These are phyloP conservation scores for Loriculus beryllinus DNA, from an alignment of 2,797 vertebrate species.

Conservation along the genomic window DNA sequence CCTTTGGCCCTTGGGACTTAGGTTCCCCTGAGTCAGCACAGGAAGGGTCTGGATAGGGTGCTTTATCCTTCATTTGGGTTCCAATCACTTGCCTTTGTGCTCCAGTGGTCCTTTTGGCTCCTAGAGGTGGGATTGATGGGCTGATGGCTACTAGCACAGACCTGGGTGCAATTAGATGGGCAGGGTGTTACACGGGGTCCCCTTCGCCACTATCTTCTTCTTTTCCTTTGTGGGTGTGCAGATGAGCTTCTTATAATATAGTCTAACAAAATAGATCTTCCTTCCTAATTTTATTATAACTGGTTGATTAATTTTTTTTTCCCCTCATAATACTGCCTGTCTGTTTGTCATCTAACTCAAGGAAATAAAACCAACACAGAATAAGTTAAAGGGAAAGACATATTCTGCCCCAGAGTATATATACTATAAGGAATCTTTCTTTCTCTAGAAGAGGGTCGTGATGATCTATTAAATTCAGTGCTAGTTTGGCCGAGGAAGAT, in stretches of 20 bases:
- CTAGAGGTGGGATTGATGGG: not conserved
- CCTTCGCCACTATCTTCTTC: too few species aligned
- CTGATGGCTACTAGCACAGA: not conserved
- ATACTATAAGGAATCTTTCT: not conserved
- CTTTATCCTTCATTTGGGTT: not conserved
- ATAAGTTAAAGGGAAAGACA: not conserved
- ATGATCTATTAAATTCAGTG: not conserved
- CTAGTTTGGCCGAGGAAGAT: not conserved
- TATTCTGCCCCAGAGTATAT: not conserved
- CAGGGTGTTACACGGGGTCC: not conserved
- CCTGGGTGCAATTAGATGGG: not conserved
- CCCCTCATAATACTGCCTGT: not conserved
- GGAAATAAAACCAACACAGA: not conserved
- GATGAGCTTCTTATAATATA: not conserved
- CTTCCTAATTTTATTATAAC: not conserved
- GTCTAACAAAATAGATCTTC: not conserved
- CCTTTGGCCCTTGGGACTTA: not conserved
- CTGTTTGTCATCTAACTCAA: not conserved
- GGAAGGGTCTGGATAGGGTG: not conserved
- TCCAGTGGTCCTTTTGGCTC: not conserved
- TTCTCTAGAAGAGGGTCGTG: not conserved
- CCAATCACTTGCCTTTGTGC: not conserved
- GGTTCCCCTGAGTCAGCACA: not conserved
- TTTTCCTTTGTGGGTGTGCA: not conserved
- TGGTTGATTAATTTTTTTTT: not conserved